Evolutionary conservation across 2,888 invertebrate species (phyloP).

Genomic region (Tetragonisca angustula): DNA sequence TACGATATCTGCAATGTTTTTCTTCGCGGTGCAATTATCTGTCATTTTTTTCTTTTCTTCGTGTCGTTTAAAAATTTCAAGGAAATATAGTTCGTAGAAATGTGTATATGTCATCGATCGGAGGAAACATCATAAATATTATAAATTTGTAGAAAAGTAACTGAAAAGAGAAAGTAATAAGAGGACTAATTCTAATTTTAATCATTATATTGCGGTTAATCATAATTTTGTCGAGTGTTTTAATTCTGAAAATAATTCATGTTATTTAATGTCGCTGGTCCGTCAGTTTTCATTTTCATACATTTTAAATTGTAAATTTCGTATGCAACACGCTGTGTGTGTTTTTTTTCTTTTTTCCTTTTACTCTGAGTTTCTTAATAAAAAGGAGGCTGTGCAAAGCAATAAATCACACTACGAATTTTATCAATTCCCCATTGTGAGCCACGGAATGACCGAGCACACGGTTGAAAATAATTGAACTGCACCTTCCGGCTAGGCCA

Average conservation of each 20-base stretch:
- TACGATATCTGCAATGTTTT: slow-evolving; percentile 34
- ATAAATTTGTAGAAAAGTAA: no score
- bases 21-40: background rate
- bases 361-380: background rate
- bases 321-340: background rate
- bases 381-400: background rate
- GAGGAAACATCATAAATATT: no score
- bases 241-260: background rate
- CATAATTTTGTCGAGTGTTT: background rate
- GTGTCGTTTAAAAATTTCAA: background rate
- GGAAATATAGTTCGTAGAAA: background rate
- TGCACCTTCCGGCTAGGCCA: slow-evolving; percentile 39
- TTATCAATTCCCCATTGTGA: background rate
- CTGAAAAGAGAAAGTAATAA: background rate
- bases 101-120: background rate
- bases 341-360: background rate
- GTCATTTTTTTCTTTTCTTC: background rate
- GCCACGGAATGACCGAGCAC: background rate
- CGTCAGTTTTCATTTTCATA: background rate
- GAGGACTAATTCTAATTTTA: background rate
- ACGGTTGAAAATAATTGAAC: slow-evolving; percentile 42
- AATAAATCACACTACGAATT: background rate
- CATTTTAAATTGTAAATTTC: background rate
- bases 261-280: background rate
- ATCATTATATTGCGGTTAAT: background rate